phyloP scores from a whole-genome alignment of 2,888 invertebrate genomes.

The Blastobasis lacticolella region DNA sequence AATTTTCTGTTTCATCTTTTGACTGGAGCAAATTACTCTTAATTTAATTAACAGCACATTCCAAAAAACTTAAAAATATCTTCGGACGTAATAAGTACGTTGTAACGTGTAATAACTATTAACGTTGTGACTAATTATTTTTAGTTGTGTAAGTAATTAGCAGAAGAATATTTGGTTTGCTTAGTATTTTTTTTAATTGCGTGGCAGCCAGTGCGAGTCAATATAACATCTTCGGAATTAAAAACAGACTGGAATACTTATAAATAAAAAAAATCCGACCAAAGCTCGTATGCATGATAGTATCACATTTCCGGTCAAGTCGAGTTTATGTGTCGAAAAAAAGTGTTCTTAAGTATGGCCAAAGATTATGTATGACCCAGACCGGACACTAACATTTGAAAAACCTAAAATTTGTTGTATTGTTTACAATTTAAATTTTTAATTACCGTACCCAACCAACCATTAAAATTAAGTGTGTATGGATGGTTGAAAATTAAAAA shows the following conservation, averaged over 20 bases:
- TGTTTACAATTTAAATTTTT: no score
- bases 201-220: conserved; percentile 1
- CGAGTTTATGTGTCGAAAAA: conserved; percentile 50
- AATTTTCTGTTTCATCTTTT: no score
- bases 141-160: conserved; percentile 5
- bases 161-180: background rate
- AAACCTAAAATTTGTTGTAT: background rate
- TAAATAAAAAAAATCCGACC: conserved; percentile 33
- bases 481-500: no score
- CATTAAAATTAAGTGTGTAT: no score
- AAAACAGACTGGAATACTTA: background rate
- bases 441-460: no score
- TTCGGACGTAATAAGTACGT: no score
- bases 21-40: no score
- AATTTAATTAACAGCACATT: no score
- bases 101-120: background rate
- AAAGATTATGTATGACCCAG: conserved; percentile 28
- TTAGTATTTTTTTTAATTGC: no score
- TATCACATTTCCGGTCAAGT: conserved; percentile 64
- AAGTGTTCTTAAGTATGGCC: conserved; percentile 41
- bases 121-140: background rate
- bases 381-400: background rate
- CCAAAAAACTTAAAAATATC: no score
- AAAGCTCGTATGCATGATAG: conserved; percentile 47
- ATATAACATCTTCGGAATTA: background rate